phyloP scores from a whole-genome alignment of 2,797 vertebrate genomes.

The Brachymystax lenok region DNA sequence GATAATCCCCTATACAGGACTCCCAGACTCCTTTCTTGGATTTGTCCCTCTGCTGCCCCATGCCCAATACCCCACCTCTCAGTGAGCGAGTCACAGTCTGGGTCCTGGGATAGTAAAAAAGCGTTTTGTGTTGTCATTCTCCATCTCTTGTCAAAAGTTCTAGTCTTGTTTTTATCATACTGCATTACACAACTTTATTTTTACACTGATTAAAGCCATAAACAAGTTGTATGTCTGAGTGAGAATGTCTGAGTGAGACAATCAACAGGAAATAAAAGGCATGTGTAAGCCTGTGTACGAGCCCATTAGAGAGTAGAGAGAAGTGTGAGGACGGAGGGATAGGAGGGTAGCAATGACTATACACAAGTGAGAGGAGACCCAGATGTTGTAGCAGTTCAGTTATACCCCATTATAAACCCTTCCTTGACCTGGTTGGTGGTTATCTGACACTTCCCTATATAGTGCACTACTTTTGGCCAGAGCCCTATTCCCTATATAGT shows the following conservation, averaged over 20 bases:
- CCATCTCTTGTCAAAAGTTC: background rate
- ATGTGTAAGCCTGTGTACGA: background rate
- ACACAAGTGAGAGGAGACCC: constrained; percentile 17
- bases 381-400: background rate
- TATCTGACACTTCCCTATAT: constrained; percentile 13
- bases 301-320: background rate
- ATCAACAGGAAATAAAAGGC: constrained; percentile 8
- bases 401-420: background rate
- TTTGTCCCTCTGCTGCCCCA: background rate
- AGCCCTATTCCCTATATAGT: background rate
- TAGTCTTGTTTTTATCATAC: background rate
- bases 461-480: background rate
- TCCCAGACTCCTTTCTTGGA: constrained; percentile 16
- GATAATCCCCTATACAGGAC: constrained; percentile 45
- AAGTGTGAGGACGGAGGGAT: background rate
- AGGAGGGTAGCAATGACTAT: background rate
- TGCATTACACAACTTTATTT: background rate
- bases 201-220: background rate
- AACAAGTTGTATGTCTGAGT: background rate
- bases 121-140: background rate
- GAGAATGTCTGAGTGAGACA: background rate
- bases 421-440: constrained; percentile 10
- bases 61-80: background rate
- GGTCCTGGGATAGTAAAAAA: background rate
- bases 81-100: background rate